phyloP scores from a whole-genome alignment of 2,113 vertebrate genomes.

The Hipposideros armiger region DNA sequence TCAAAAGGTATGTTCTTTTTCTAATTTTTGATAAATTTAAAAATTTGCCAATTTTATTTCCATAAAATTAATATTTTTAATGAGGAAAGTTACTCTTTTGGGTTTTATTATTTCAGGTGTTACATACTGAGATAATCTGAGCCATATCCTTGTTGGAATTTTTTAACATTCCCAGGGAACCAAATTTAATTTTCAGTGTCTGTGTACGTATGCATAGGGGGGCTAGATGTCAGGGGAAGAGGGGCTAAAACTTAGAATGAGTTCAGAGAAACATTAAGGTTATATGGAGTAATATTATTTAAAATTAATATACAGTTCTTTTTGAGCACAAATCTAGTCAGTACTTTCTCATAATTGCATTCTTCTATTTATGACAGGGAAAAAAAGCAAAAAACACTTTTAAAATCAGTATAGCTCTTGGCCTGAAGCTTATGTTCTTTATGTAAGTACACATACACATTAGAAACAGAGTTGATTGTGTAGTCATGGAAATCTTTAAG shows the following conservation, averaged over 20 bases:
- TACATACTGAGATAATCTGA: constrained; percentile 27
- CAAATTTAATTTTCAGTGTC: constrained; percentile 27
- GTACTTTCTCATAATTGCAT: background rate
- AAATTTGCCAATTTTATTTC: constrained; percentile 29
- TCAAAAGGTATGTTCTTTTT: background rate
- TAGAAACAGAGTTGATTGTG: background rate
- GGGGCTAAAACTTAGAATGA: background rate
- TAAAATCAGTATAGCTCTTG: background rate
- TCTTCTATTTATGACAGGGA: background rate
- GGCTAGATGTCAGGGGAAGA: background rate
- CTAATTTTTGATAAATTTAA: background rate
- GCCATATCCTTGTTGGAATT: background rate
- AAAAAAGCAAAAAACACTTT: background rate
- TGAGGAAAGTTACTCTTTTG: background rate
- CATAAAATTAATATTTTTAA: constrained; percentile 15
- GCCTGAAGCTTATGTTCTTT: background rate
- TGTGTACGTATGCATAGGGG: background rate
- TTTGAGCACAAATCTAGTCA: background rate
- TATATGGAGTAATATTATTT: background rate
- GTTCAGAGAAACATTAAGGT: background rate
- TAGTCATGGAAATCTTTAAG: background rate
- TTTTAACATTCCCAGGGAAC: background rate
- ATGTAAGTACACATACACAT: background rate
- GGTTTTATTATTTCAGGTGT: background rate
- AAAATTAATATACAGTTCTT: background rate